These are phyloP conservation scores for Stichopus chloronotus DNA, from an alignment of 35 echinoderm and acorn worm genomes.

Conservation along the genomic window DNA sequence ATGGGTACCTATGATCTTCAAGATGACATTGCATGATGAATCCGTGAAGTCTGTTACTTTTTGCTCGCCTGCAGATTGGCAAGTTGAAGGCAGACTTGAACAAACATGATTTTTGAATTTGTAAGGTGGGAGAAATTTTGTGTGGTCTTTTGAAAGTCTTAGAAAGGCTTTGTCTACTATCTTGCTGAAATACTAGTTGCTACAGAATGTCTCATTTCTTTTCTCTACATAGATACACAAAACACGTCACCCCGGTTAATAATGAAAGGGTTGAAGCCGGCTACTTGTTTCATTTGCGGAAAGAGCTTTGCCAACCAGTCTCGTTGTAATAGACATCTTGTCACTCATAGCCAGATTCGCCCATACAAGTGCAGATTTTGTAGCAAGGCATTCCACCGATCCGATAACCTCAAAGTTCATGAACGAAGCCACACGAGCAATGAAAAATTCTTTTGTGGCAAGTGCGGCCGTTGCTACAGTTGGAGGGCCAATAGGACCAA, in stretches of 20 bases:
- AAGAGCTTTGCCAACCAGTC: conserved; percentile 44
- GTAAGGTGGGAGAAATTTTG: too few species aligned
- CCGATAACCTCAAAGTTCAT: conserved; percentile 18
- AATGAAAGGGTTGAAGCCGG: conserved; percentile 23
- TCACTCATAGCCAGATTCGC: conserved; percentile 37
- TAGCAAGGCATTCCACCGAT: conserved; percentile 40
- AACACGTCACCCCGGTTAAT: not conserved
- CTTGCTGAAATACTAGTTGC: not conserved
- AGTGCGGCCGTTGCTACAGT: conserved; percentile 26
- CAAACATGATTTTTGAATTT: too few species aligned
- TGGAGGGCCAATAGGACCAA: conserved; percentile 25
- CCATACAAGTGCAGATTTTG: conserved; percentile 45
- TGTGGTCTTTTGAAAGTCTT: too few species aligned
- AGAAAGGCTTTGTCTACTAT: not conserved
- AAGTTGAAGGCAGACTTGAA: too few species aligned
- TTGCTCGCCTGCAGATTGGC: too few species aligned
- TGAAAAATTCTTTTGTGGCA: not conserved
- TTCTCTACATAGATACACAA: conserved; percentile 44
- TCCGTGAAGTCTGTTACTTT: too few species aligned
- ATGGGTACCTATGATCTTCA: too few species aligned
- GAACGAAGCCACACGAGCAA: conserved; percentile 20
- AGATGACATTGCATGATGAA: too few species aligned
- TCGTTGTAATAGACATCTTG: conserved; percentile 40
- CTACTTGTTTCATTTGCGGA: conserved; percentile 51
- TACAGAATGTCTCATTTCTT: conserved; percentile 17